A percentile compares a stretch with the other conserved stretches of the same genome.
phyloP scores from a whole-genome alignment of 2,113 vertebrate species.

The Takifugu bimaculatus region DNA sequence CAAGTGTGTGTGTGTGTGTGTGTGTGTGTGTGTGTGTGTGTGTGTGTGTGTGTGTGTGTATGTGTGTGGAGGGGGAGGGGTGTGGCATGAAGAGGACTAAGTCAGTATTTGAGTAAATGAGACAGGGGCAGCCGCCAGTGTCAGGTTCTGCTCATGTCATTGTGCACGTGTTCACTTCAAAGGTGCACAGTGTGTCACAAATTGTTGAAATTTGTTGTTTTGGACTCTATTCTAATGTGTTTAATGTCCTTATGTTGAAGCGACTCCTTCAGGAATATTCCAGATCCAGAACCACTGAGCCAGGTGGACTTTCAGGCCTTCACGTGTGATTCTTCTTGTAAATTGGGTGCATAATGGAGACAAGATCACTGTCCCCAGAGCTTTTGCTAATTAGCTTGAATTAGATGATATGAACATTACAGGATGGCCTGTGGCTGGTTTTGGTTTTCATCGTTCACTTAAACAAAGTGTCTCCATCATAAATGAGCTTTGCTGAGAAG shows the following conservation, averaged over 20 bases:
- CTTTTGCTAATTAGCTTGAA: too few relatives aligned
- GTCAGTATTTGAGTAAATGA: constrained; percentile 33
- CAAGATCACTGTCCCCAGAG: too few relatives aligned
- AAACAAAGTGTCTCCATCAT: neutral
- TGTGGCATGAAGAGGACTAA: neutral
- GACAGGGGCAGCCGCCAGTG: constrained; percentile 6
- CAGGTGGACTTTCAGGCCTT: constrained; percentile 22
- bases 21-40: neutral
- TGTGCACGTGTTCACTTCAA: constrained; percentile 14
- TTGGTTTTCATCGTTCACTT: too few relatives aligned
- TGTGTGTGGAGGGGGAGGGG: neutral
- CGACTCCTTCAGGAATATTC: constrained; percentile 1
- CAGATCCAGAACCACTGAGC: constrained; percentile 2
- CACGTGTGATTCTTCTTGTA: constrained; percentile 35
- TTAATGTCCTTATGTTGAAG: constrained; percentile 28
- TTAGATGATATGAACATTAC: too few relatives aligned
- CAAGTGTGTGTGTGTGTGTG: constrained; percentile 8
- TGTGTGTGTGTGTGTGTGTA: neutral
- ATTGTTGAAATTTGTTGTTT: constrained; percentile 32
- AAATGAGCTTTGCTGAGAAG: neutral
- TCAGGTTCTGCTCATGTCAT: constrained; percentile 15
- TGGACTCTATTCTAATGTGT: constrained; percentile 42
- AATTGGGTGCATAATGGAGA: neutral
- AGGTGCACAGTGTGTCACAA: constrained; percentile 43
- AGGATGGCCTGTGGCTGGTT: too few relatives aligned